Conservation (phyloP, 2,797 vertebrate genomes). For the Nothura maculosa region DNA sequence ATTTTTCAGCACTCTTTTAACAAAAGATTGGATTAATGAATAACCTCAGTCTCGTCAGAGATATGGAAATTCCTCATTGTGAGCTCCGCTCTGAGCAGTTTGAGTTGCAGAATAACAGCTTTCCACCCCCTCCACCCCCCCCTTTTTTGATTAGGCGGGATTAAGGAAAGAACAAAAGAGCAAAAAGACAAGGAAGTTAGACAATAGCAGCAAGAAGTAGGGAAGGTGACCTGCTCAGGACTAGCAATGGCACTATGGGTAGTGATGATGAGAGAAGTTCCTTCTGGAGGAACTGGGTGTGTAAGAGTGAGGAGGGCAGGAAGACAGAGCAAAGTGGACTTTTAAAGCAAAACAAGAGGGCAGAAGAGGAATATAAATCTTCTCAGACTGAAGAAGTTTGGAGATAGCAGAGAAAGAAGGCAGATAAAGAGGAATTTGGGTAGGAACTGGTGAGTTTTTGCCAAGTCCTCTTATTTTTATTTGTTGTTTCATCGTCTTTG, state of each 20-base stretch:
- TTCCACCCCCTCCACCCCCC: no score
- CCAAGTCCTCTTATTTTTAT: not conserved
- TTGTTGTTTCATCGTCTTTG: not conserved
- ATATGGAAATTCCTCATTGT: accelerated
- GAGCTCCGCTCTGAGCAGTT: not conserved
- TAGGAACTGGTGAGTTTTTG: not conserved
- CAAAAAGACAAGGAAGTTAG: not conserved
- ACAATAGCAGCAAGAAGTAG: not conserved
- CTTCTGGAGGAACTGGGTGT: not conserved
- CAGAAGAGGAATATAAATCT: not conserved
- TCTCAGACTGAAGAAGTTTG: not conserved
- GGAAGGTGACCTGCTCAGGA: not conserved
- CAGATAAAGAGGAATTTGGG: not conserved
- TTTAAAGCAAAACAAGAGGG: not conserved
- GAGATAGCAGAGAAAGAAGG: not conserved
- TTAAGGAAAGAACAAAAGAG: accelerated
- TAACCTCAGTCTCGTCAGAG: not conserved
- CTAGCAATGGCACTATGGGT: not conserved
- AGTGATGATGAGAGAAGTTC: not conserved
- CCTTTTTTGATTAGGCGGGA: accelerated
- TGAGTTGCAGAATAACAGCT: not conserved
- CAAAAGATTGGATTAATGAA: not conserved
- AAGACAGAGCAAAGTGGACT: not conserved
- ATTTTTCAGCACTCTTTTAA: not conserved
- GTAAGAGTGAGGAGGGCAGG: not conserved